A percentile compares a stretch with the other conserved stretches of the same genome.
Conservation (phyloP, 2,888 invertebrate genomes). For the Mellilla xanthometata region DNA sequence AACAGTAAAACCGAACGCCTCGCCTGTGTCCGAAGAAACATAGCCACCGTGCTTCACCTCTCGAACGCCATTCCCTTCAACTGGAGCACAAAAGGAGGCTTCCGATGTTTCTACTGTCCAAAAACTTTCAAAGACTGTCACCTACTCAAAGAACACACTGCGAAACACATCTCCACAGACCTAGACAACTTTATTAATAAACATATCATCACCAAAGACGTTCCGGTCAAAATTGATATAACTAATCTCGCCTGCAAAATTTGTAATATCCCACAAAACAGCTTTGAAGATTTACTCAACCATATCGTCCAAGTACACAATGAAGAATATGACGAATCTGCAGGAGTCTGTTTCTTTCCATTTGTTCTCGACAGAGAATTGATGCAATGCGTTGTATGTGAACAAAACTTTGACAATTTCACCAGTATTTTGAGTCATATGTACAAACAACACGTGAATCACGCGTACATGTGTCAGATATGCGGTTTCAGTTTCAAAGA, state of each 20-base stretch:
- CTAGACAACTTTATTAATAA: conserved; percentile 47
- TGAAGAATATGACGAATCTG: conserved; percentile 44
- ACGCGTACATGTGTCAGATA: conserved; percentile 58
- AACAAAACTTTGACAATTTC: conserved; percentile 53
- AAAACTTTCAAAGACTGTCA: conserved; percentile 54
- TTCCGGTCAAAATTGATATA: conserved; percentile 65
- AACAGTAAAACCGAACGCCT: conserved; percentile 50
- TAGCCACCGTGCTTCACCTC: conserved; percentile 52
- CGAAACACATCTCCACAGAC: conserved; percentile 45
- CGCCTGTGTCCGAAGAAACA: conserved; percentile 48
- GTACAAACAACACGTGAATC: conserved; percentile 57
- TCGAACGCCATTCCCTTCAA: conserved; percentile 58
- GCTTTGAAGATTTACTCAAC: conserved; percentile 47
- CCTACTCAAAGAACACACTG: conserved; percentile 48
- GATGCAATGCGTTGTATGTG: conserved; percentile 54
- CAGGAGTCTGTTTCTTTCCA: conserved; percentile 54
- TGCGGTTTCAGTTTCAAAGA: conserved; percentile 60
- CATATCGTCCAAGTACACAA: conserved; percentile 48
- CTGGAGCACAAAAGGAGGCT: conserved; percentile 64
- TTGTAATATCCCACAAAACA: conserved; percentile 39
- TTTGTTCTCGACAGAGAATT: conserved; percentile 50
- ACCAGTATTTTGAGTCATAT: conserved; percentile 55
- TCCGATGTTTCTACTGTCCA: conserved; percentile 61
- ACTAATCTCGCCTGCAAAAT: conserved; percentile 48
- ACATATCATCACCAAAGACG: conserved; percentile 56